Conservation (phyloP, 1,140 invertebrate genomes). For the Drosophila sproati region DNA sequence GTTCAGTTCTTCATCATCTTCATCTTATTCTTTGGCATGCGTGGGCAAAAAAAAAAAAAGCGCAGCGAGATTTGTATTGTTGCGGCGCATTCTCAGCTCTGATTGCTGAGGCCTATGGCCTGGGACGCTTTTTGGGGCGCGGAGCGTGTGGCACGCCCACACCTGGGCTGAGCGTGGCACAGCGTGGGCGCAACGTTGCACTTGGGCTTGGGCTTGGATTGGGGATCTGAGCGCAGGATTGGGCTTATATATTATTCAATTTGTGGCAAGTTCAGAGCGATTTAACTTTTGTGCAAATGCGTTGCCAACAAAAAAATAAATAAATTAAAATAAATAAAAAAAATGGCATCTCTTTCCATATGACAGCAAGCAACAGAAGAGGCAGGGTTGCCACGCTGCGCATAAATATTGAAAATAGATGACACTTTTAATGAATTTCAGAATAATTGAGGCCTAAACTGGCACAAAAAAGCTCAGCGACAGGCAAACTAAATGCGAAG, state of each 20-base stretch:
- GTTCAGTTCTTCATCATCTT: not conserved
- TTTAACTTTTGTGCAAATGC: slow-evolving; percentile 33
- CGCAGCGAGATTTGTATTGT: slow-evolving; percentile 44
- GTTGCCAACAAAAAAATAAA: slow-evolving; percentile 18
- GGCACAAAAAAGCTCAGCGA: slow-evolving; percentile 68
- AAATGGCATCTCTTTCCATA: not conserved
- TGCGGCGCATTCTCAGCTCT: not conserved
- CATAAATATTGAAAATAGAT: slow-evolving; percentile 74
- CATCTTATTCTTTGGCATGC: slow-evolving; percentile 15
- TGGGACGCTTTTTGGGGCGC: slow-evolving; percentile 29
- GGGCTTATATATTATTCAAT: slow-evolving; percentile 38
- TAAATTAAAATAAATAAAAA: not conserved
- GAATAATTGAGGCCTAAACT: slow-evolving; percentile 81
- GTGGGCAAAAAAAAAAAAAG: slow-evolving; percentile 10
- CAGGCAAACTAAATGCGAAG: slow-evolving; percentile 72
- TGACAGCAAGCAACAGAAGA: not conserved
- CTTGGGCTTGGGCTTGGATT: not conserved
- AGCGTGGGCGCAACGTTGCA: slow-evolving; percentile 37
- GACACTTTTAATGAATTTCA: slow-evolving; percentile 79
- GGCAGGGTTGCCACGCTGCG: not conserved
- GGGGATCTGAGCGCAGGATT: slow-evolving; percentile 15
- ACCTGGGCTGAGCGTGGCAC: not conserved
- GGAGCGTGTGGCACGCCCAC: slow-evolving; percentile 34
- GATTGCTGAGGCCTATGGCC: not conserved
- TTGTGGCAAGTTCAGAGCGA: slow-evolving; percentile 19